Evolutionary conservation across 1,140 invertebrate species (phyloP).

Genomic region (Scylla paramamosain): DNA sequence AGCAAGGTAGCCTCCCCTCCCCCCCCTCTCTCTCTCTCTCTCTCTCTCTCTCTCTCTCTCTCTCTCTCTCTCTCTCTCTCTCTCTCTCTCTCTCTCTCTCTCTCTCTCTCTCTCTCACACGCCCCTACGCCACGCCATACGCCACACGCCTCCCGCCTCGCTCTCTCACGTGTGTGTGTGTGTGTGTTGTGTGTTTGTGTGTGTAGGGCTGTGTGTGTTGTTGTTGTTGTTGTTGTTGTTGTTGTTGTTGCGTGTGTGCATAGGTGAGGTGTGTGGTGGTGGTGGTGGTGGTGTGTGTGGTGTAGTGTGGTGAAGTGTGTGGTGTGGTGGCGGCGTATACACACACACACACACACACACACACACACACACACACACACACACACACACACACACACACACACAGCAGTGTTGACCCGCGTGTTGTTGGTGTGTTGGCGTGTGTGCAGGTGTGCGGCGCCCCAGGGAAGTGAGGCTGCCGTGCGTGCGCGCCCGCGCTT

Average conservation of each 20-base stretch:
- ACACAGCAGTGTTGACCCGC: background rate
- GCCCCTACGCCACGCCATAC: background rate
- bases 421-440: slow-evolving; percentile 31
- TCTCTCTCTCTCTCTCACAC: slow-evolving; percentile 17
- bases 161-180: background rate
- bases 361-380: background rate
- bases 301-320: background rate
- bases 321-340: background rate
- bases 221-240: background rate
- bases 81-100: slow-evolving; percentile 50
- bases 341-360: background rate
- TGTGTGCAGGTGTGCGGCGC: slow-evolving; percentile 17
- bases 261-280: background rate
- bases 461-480: too few relatives aligned
- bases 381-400: background rate
- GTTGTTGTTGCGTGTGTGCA: background rate
- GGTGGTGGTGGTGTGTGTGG: background rate
- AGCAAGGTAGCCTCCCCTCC: background rate
- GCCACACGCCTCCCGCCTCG: background rate
- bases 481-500: background rate
- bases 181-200: slow-evolving; percentile 19
- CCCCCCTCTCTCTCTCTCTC: background rate
- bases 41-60: slow-evolving; percentile 41
- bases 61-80: background rate
- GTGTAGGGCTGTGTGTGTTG: background rate